phyloP scores from a whole-genome alignment of 2,888 invertebrate genomes.

The Incurvaria masculella region DNA sequence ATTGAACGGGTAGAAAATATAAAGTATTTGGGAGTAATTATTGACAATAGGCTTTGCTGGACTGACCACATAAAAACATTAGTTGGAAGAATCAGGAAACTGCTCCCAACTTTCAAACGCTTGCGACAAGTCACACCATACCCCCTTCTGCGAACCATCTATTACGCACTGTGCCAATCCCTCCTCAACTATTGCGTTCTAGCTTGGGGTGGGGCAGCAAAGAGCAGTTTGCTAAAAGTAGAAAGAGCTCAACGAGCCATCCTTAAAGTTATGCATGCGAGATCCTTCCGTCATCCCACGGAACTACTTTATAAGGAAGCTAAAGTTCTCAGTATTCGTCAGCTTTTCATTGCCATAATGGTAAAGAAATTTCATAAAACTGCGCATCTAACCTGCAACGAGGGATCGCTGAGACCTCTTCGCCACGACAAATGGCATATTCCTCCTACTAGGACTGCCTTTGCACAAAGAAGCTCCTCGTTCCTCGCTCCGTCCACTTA shows the following conservation, averaged over 20 bases:
- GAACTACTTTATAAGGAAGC: not conserved
- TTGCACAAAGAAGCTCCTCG: too few species aligned
- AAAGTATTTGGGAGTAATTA: not conserved
- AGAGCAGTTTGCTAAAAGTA: not conserved
- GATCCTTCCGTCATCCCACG: not conserved
- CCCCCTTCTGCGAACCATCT: not conserved
- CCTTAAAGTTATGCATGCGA: not conserved
- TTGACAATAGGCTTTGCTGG: slow-evolving; percentile 3
- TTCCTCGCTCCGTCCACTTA: too few species aligned
- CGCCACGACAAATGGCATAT: too few species aligned
- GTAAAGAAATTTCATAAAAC: too few species aligned
- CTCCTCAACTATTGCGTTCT: not conserved
- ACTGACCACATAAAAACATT: not conserved
- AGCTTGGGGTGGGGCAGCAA: slow-evolving; percentile 1
- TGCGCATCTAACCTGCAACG: too few species aligned
- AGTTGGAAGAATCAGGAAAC: not conserved
- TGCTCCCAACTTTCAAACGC: not conserved
- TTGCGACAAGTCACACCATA: not conserved
- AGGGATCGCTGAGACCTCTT: too few species aligned
- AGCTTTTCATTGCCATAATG: too few species aligned
- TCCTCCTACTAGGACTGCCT: too few species aligned
- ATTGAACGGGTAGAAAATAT: not conserved
- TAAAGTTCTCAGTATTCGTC: too few species aligned
- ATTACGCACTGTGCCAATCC: slow-evolving; percentile 3
- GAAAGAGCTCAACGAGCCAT: slow-evolving; percentile 1